Evolutionary conservation across 2,113 vertebrate genomes (phyloP), one percentile per base, ranked within the genome.

Genomic region (Ramphastos sulfuratus): DNA sequence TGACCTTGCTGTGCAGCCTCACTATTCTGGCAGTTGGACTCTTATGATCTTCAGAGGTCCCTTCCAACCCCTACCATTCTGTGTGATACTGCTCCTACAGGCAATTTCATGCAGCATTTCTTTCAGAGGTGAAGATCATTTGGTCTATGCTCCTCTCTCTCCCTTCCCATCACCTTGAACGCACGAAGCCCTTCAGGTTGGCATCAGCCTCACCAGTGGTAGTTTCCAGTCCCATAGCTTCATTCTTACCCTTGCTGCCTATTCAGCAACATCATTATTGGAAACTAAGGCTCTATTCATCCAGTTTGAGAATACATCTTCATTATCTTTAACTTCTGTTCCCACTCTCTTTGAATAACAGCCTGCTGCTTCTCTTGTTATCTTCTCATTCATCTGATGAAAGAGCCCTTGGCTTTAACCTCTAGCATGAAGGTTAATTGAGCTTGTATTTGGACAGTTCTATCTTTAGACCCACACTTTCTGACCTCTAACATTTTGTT

Each of bases 251-350:
- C 71, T 87, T 66, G 77, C 59, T 84, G 92, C 67, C 88, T 94
- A 76, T 90, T 96, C 90, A 95, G 86, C 89, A 89, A 54, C 93
- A 95, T 84, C 86, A 89, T 96, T 95, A 96, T n/a, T 79, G 90
- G 78, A 95, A 94, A 96, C 92, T 92, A 82, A 95, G 81, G 94
- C 81, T 89, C 93, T 94, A 94, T 96, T 96, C 88, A 96, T 93
- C 39, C 55, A 55, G 39, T 87, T 89, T 76, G 89, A 90, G 94
- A 89, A 84, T 90, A 96, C 73, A 81, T 93, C 91, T 95, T 96
- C 93, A 95, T 94, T 96, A 94, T 93, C 94, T 95, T 95, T 90
- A 95, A 95, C 86, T 71, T 95, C 89, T 84, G 72, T 89, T 95
- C 74, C 94, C 66, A 70, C n/a, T 73, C 50, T 72, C 67, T 93